Percentiles rank a stretch among this genome's conserved stretches.
Evolutionary conservation across 2,113 vertebrate genomes (phyloP).

Genomic region (Pandion haliaetus): DNA sequence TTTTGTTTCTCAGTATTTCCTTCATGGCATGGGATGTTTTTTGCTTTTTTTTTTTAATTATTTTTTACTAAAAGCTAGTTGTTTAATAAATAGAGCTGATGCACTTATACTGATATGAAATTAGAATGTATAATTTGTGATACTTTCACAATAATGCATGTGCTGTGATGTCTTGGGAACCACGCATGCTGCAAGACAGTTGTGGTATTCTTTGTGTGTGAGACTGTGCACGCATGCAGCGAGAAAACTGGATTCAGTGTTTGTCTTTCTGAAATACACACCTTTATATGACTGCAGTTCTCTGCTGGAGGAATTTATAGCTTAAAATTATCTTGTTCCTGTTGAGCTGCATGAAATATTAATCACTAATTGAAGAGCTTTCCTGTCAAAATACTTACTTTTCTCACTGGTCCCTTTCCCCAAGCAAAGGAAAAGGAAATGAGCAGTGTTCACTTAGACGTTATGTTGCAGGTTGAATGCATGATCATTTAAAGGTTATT

Average conservation of each 20-base stretch:
- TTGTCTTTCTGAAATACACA: slow-evolving; percentile 30
- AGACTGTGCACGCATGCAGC: slow-evolving; percentile 40
- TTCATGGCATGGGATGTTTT: slow-evolving; percentile 79
- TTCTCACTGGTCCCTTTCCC: slow-evolving; percentile 59
- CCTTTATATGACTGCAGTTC: slow-evolving; percentile 28
- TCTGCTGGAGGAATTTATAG: slow-evolving; percentile 44
- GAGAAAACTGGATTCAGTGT: background rate
- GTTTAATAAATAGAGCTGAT: slow-evolving; percentile 13
- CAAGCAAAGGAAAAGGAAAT: slow-evolving; percentile 32
- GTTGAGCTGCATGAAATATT: slow-evolving; percentile 48
- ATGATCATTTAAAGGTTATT: slow-evolving; percentile 57
- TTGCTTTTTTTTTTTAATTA: background rate
- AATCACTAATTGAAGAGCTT: background rate
- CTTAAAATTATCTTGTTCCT: background rate
- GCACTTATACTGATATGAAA: background rate
- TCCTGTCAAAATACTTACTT: slow-evolving; percentile 4
- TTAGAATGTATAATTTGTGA: background rate
- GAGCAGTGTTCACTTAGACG: slow-evolving; percentile 4
- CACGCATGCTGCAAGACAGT: slow-evolving; percentile 53
- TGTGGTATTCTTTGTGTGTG: slow-evolving; percentile 24
- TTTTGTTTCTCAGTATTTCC: slow-evolving; percentile 82
- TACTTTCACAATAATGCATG: slow-evolving; percentile 41
- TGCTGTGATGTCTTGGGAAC: slow-evolving; percentile 20
- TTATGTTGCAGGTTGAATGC: slow-evolving; percentile 22
- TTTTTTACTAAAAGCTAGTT: slow-evolving; percentile 63